These are phyloP conservation scores for Pangasius krempfi DNA, from an alignment of 2,797 vertebrate species.

Conservation along the genomic window DNA sequence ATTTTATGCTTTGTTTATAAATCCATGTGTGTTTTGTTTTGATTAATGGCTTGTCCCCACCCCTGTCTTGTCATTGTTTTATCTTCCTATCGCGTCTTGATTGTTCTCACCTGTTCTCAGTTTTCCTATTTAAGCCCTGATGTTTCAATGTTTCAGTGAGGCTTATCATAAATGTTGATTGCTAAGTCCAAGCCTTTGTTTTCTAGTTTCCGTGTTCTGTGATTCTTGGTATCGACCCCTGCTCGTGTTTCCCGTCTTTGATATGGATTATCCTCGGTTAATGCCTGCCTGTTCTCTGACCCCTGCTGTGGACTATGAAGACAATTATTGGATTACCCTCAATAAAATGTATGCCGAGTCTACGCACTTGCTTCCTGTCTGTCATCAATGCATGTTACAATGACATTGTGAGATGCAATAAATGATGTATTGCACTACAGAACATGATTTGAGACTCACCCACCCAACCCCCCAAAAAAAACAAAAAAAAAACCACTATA, in stretches of 20 bases:
- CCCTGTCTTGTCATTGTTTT: neutral
- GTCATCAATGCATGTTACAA: neutral
- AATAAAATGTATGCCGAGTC: neutral
- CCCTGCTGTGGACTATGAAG: neutral
- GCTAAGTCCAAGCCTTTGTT: neutral
- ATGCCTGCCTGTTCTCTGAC: neutral
- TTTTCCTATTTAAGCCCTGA: neutral
- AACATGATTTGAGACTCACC: neutral
- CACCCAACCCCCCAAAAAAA: neutral
- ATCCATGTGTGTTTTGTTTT: neutral
- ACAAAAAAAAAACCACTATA: neutral
- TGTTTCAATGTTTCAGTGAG: neutral
- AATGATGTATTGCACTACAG: neutral
- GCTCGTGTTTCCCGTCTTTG: neutral
- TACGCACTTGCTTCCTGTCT: neutral
- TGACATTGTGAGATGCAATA: neutral
- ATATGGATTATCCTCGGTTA: neutral
- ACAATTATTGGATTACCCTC: neutral
- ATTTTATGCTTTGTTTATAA: neutral
- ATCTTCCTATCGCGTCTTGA: neutral
- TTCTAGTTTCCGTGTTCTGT: neutral
- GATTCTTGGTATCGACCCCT: neutral
- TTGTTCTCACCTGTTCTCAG: neutral
- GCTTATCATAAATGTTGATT: neutral
- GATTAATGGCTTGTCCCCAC: neutral